Conservation (phyloP, 2,888 invertebrate species). For the Drymonia ruficornis region DNA sequence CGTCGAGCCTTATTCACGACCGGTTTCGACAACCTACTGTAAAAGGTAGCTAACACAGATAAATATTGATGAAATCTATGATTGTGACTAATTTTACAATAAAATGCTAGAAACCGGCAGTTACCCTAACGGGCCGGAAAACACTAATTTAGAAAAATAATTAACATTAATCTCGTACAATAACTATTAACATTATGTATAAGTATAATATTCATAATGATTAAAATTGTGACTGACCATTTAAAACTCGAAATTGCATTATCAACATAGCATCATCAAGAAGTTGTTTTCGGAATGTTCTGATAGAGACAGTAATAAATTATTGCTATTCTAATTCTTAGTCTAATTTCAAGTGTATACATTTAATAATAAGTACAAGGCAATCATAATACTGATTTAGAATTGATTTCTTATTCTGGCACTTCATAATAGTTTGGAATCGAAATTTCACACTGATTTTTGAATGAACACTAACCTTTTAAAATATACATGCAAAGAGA, state of each 20-base stretch:
- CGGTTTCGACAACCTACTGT: constrained; percentile 3
- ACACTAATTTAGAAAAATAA: constrained; percentile 37
- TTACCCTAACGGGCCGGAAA: constrained; percentile 44
- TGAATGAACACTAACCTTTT: constrained; percentile 37
- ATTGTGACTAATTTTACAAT: not conserved
- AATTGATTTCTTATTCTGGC: constrained; percentile 46
- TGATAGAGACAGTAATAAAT: constrained; percentile 28
- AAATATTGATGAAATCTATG: too few relatives aligned
- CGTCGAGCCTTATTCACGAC: too few relatives aligned
- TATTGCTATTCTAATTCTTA: constrained; percentile 29
- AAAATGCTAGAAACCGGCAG: constrained; percentile 19
- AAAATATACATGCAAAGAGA: constrained; percentile 25
- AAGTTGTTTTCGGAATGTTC: constrained; percentile 31
- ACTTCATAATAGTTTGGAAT: constrained; percentile 37
- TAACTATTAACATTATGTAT: constrained; percentile 26
- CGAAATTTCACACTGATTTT: constrained; percentile 20
- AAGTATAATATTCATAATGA: constrained; percentile 20
- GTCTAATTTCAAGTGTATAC: constrained; percentile 37
- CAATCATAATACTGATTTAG: constrained; percentile 53
- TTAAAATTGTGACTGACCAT: constrained; percentile 33
- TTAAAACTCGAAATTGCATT: constrained; percentile 4
- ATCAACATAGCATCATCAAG: not conserved
- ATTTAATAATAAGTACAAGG: constrained; percentile 49
- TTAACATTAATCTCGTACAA: constrained; percentile 34
- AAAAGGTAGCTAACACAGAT: constrained; percentile 5